Conservation (phyloP, 2,797 vertebrate genomes). For the Tokudaia muenninki region DNA sequence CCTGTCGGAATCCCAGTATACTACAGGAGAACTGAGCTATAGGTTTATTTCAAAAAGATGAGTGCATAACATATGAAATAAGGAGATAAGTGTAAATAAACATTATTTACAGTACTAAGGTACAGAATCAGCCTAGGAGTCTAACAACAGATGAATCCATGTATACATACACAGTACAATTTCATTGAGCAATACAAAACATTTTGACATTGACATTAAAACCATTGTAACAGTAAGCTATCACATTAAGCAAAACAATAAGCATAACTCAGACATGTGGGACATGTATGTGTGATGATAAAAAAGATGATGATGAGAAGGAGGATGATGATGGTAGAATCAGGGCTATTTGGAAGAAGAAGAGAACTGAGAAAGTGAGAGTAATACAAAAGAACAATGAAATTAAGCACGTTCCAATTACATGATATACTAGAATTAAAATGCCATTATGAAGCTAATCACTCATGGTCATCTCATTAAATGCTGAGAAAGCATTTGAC, state of each 20-base stretch:
- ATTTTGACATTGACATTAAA: neutral
- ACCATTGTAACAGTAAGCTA: neutral
- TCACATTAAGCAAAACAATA: neutral
- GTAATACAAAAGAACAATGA: neutral
- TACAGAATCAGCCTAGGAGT: neutral
- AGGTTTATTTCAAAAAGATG: neutral
- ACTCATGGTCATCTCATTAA: no score
- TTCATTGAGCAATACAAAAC: neutral
- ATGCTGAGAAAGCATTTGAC: no score
- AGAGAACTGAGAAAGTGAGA: neutral
- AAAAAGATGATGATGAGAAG: neutral
- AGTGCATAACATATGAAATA: neutral
- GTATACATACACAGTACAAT: neutral
- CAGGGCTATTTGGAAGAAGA: neutral
- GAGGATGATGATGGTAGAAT: neutral
- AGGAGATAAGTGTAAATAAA: neutral
- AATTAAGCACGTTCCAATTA: neutral
- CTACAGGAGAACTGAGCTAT: neutral
- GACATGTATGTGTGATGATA: neutral
- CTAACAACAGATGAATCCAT: neutral
- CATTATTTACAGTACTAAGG: neutral
- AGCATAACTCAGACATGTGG: neutral
- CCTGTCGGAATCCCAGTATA: neutral
- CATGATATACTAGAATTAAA: neutral
- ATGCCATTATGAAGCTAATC: neutral